A percentile compares a stretch with the other conserved stretches of the same genome.
Conservation (phyloP, 2,888 invertebrate species). For the Hymenopus coronatus region DNA sequence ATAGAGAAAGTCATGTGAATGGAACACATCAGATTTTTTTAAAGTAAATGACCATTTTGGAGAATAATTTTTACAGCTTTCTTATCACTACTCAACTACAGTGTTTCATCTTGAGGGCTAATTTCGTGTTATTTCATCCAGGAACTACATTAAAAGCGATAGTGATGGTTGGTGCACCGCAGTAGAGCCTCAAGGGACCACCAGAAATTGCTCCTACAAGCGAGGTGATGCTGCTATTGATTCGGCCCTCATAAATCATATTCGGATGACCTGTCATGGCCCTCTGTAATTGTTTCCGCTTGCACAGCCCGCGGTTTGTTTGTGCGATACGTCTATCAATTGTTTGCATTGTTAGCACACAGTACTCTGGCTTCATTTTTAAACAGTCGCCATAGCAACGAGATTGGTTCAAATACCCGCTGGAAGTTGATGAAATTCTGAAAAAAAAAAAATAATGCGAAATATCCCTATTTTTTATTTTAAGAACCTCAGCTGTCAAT, state of each 20-base stretch:
- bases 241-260: neutral
- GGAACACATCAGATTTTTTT: too few species aligned
- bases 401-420: neutral
- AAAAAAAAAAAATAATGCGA: too few species aligned
- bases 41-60: too few species aligned
- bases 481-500: too few species aligned
- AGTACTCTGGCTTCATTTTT: neutral
- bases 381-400: neutral
- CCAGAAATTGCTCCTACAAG: neutral
- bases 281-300: neutral
- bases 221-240: neutral
- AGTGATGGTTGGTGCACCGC: neutral
- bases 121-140: neutral
- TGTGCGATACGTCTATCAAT: neutral
- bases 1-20: too few species aligned
- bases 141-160: neutral
- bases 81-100: too few species aligned
- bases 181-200: neutral
- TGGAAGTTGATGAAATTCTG: neutral
- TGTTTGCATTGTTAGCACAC: neutral
- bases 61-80: too few species aligned
- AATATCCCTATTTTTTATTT: too few species aligned
- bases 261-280: neutral
- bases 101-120: too few species aligned
- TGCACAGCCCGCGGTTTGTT: neutral